Evolutionary conservation across 2,888 invertebrate genomes (phyloP).

Genomic region (Phania funesta): DNA sequence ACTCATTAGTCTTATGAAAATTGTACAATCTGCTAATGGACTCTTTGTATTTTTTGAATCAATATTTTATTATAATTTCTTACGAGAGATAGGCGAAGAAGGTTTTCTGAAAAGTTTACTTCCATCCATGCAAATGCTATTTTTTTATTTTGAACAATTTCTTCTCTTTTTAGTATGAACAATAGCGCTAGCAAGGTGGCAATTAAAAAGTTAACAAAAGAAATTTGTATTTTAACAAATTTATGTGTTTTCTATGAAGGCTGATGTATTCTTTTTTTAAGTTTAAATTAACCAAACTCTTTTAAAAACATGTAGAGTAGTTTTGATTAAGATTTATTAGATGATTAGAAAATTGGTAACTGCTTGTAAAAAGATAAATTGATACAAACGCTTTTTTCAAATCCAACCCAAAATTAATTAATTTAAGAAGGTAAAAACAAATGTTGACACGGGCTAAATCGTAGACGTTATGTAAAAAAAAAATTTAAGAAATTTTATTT

Average conservation of each 20-base stretch:
- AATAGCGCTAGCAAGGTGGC: neutral
- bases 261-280: neutral
- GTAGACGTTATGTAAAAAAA: too few species aligned
- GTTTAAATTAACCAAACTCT: neutral
- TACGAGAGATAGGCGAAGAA: neutral
- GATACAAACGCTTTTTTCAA: too few species aligned
- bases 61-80: neutral
- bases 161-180: constrained; percentile 13
- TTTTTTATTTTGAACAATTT: too few species aligned
- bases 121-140: neutral
- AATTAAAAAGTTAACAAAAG: neutral
- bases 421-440: too few species aligned
- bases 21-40: too few species aligned
- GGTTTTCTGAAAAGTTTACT: too few species aligned
- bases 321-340: constrained; percentile 18
- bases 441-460: too few species aligned
- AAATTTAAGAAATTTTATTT: too few species aligned
- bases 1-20: constrained; percentile 4
- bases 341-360: constrained; percentile 1
- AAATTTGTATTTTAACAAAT: constrained; percentile 10
- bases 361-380: neutral
- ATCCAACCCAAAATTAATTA: too few species aligned
- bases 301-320: neutral
- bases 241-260: constrained; percentile 29
- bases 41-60: neutral